A percentile compares a stretch with the other conserved stretches of the same genome.
These are phyloP conservation scores for Atta texana DNA, from an alignment of 1,140 invertebrate genomes.

Conservation along the genomic window DNA sequence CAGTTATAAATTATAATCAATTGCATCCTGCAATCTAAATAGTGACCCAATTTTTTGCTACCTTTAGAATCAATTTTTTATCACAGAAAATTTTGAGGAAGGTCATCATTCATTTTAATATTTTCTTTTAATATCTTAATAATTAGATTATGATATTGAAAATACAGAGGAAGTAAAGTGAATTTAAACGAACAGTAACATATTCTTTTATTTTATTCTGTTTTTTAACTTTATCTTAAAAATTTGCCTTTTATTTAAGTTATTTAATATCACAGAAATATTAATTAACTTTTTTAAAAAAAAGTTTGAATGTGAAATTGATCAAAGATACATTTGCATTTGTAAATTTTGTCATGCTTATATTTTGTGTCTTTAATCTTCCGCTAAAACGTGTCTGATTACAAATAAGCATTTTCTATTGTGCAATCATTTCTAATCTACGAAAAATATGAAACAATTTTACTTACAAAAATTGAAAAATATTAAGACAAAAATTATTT, in stretches of 20 bases:
- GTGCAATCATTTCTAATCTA: neutral
- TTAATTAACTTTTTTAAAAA: neutral
- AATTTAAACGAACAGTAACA: neutral
- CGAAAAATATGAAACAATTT: neutral
- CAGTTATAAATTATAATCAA: conserved; percentile 23
- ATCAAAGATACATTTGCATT: neutral
- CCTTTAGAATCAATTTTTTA: neutral
- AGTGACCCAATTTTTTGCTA: neutral
- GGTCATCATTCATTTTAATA: neutral
- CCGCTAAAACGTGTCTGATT: neutral
- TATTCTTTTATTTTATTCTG: neutral
- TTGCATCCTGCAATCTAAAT: conserved; percentile 7
- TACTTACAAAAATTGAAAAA: neutral
- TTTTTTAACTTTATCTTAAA: neutral
- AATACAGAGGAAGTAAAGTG: neutral
- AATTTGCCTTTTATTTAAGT: neutral
- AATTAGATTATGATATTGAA: neutral
- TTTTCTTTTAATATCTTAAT: conserved; percentile 14
- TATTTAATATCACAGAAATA: neutral
- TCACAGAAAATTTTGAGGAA: neutral
- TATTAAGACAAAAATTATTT: neutral
- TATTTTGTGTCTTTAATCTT: neutral
- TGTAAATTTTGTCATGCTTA: neutral
- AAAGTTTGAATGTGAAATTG: neutral
- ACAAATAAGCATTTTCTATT: neutral